Evolutionary conservation across 2,888 invertebrate species (phyloP).

Genomic region (Lampropteryx suffumata): DNA sequence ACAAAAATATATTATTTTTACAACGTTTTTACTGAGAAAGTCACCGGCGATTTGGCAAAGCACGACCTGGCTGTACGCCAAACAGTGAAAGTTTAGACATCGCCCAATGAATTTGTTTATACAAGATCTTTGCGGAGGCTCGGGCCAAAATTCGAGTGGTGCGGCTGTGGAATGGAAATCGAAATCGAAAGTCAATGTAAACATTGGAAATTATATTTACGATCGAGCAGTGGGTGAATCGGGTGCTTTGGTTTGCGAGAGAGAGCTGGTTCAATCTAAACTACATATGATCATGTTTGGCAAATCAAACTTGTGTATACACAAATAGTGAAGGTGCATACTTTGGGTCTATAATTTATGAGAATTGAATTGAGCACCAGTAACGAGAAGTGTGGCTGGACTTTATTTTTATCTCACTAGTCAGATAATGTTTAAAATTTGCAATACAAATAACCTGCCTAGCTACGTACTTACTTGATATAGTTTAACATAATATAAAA

Average conservation of each 20-base stretch:
- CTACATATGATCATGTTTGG: conserved; percentile 20
- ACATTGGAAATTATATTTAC: conserved; percentile 61
- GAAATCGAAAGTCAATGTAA: conserved; percentile 68
- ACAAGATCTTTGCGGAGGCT: conserved; percentile 47
- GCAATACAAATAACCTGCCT: no score
- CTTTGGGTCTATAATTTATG: no score
- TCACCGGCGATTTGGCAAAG: conserved; percentile 64
- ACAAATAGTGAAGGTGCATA: no score
- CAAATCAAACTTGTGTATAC: background rate
- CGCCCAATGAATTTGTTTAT: conserved; percentile 75
- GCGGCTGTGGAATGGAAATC: conserved; percentile 49
- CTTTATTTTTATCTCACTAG: no score
- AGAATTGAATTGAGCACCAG: no score
- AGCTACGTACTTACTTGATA: no score
- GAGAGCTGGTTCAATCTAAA: conserved; percentile 25
- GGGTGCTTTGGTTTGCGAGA: conserved; percentile 26
- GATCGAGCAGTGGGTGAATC: conserved; percentile 38
- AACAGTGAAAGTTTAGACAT: conserved; percentile 74
- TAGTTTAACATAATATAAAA: no score
- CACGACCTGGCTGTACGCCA: conserved; percentile 62
- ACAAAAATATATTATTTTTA: conserved; percentile 68
- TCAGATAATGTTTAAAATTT: no score
- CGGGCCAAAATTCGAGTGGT: conserved; percentile 54
- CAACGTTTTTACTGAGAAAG: conserved; percentile 63
- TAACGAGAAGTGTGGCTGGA: no score